Conservation (phyloP, 2,113 vertebrate genomes). For the Anguilla rostrata region DNA sequence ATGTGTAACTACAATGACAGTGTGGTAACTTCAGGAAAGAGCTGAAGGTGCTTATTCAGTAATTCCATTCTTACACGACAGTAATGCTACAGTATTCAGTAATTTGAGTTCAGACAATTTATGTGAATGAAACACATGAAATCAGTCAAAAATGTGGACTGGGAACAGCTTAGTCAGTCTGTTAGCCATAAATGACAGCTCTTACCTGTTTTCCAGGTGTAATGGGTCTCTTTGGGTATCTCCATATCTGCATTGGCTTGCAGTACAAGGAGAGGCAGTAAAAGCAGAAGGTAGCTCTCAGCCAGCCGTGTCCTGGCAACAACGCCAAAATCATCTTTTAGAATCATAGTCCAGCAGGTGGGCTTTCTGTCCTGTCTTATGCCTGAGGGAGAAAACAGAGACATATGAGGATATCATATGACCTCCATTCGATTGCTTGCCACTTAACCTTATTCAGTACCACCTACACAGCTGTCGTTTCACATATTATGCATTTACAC, state of each 20-base stretch:
- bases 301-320: slow-evolving; percentile 70
- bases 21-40: background rate
- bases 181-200: too few species aligned
- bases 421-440: background rate
- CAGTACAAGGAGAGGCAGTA: background rate
- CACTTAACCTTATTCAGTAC: too few species aligned
- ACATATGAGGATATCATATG: background rate
- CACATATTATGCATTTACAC: background rate
- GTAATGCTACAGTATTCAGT: too few species aligned
- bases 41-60: background rate
- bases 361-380: slow-evolving; percentile 68
- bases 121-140: background rate
- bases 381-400: slow-evolving; percentile 67
- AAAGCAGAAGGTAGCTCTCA: slow-evolving; percentile 64
- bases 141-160: background rate
- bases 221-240: background rate
- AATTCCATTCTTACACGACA: background rate
- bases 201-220: slow-evolving; percentile 28
- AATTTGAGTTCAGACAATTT: background rate
- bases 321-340: slow-evolving; percentile 74
- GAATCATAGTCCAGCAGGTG: slow-evolving; percentile 90
- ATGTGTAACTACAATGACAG: background rate
- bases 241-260: background rate
- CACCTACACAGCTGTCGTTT: background rate
- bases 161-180: too few species aligned